These are phyloP conservation scores for Dromiciops gliroides DNA, from an alignment of 2,113 vertebrate species.

Conservation along the genomic window DNA sequence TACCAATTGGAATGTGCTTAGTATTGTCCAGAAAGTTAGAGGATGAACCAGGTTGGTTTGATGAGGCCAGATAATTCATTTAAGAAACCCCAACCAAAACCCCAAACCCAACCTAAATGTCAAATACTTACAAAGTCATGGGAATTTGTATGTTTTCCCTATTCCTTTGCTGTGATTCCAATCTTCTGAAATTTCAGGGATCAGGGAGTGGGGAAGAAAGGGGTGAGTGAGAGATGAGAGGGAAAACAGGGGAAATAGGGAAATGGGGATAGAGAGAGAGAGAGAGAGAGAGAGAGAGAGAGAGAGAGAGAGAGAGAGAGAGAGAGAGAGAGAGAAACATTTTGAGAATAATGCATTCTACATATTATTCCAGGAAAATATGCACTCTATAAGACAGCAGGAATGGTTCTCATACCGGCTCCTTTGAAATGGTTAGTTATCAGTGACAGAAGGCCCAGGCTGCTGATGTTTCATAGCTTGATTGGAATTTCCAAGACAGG, in stretches of 20 bases:
- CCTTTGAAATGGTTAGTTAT: not conserved
- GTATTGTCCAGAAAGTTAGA: not conserved
- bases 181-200: not conserved
- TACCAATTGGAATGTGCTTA: not conserved
- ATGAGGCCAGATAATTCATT: not conserved
- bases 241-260: too few relatives aligned
- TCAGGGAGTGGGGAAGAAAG: not conserved
- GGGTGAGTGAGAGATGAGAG: rapidly evolving
- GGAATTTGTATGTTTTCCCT: not conserved
- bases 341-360: not conserved
- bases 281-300: not conserved
- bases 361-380: not conserved
- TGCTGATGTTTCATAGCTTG: not conserved
- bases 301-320: not conserved
- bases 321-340: not conserved
- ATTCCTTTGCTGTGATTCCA: not conserved
- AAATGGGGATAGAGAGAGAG: not conserved
- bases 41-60: not conserved
- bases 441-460: not conserved
- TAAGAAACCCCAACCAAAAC: not conserved
- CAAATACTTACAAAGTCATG: not conserved
- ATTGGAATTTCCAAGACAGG: not conserved
- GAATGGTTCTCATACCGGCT: not conserved
- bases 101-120: not conserved
- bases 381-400: not conserved